Evolutionary conservation across 2,797 vertebrate species (phyloP), one percentile per base, ranked within the genome.

Genomic region (Decapterus maruadsi): DNA sequence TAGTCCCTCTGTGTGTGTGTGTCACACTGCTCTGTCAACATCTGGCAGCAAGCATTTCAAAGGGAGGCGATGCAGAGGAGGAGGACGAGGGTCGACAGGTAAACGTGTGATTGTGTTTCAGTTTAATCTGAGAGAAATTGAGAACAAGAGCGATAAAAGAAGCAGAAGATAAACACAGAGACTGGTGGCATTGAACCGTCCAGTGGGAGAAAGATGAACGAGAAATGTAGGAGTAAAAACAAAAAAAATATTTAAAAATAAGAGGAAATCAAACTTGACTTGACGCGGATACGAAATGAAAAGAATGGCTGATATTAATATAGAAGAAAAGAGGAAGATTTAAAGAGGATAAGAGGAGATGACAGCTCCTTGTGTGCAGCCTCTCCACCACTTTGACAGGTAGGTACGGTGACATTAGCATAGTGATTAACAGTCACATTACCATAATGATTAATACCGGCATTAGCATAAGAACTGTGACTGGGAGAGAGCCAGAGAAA

Each of bases 401-500:
- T 55, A 68, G 65, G 46, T 83, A 77, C 78, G 62, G 75, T 75
- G 22, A 75, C 67, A 85, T 88, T 82, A 83, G 75, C 88, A 87
- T 80, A 84, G 38, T 73, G 80, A 87, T 89, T 86, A 88, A 81
- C 31, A 66, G 68, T 10, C 0, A 2, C 50, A 85, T 90, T 86
- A 79, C 22, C 88, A 91, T 89, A 82, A 72, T 84, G 72, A 83
- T 83, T 86, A 81, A 82, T 75, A 73, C 10, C 8, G 1, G 17
- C 65, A 89, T 91, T 90, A 86, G 71, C 90, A 90, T 89, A 75
- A 75, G 74, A 26, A 34, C 42, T 5, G 42, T 48, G 80, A 68
- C 78, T 58, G 75, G 72, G 65, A 34, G 46, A 67, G 50, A 66
- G 68, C 65, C 68, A 77, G 48, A 43, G 61, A 68, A 58, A 70